These are phyloP conservation scores for Zapornia atra DNA, from an alignment of 2,113 vertebrate species.

Conservation along the genomic window DNA sequence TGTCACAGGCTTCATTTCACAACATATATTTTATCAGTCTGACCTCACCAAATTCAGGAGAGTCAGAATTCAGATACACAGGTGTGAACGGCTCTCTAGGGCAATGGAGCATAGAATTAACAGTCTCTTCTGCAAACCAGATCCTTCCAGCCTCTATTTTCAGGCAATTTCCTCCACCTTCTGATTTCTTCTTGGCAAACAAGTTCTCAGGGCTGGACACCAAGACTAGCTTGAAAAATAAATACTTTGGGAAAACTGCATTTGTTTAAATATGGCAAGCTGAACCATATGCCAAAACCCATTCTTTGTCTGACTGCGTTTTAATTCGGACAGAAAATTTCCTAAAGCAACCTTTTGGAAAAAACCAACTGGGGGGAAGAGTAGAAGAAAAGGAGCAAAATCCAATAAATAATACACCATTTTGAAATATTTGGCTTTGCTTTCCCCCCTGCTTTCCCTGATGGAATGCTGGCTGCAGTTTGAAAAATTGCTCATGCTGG, in stretches of 20 bases:
- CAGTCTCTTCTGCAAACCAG: background rate
- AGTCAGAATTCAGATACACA: background rate
- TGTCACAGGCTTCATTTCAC: background rate
- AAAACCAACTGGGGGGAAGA: background rate
- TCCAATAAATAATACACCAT: background rate
- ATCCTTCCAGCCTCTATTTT: background rate
- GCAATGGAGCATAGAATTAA: background rate
- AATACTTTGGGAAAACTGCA: background rate
- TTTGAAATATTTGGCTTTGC: background rate
- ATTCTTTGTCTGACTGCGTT: fast-evolving
- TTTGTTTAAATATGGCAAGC: background rate
- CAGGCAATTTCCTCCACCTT: background rate
- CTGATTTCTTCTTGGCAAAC: background rate
- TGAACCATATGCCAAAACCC: background rate
- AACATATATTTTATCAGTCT: background rate
- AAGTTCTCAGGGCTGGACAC: background rate
- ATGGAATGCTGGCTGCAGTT: background rate
- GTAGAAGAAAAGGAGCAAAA: background rate
- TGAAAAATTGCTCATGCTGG: background rate
- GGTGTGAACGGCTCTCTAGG: background rate
- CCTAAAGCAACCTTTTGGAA: background rate
- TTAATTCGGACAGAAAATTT: background rate
- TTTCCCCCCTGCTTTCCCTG: background rate
- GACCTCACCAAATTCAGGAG: background rate
- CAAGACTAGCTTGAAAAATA: background rate